Percentiles rank a stretch among this genome's conserved stretches.
These are phyloP conservation scores for Eledona agricola DNA, from an alignment of 2,888 invertebrate species.

Conservation along the genomic window DNA sequence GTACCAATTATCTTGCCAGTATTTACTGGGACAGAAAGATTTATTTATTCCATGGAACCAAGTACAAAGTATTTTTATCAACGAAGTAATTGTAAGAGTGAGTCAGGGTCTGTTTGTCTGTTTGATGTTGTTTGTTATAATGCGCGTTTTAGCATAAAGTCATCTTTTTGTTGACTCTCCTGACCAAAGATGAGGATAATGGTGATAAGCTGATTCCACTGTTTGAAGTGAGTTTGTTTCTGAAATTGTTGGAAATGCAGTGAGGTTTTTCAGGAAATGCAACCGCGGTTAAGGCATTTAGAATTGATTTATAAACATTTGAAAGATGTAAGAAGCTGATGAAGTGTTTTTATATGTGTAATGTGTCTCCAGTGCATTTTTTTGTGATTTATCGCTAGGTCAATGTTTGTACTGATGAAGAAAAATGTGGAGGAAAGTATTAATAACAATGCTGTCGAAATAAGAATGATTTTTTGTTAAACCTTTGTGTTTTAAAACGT, in stretches of 20 bases:
- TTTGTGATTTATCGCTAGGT: too few species aligned
- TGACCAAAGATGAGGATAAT: constrained; percentile 27
- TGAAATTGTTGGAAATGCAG: too few species aligned
- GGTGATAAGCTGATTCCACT: constrained; percentile 25
- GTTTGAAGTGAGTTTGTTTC: constrained; percentile 31
- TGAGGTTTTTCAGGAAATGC: constrained; percentile 16
- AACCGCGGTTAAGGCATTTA: constrained; percentile 26
- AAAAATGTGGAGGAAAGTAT: too few species aligned
- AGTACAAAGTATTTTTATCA: constrained; percentile 44
- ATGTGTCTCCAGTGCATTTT: too few species aligned
- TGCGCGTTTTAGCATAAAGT: constrained; percentile 35
- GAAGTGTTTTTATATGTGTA: too few species aligned
- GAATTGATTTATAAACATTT: constrained; percentile 30
- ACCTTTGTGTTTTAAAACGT: too few species aligned
- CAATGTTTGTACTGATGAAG: too few species aligned
- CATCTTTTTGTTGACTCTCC: constrained; percentile 30
- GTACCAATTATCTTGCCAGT: constrained; percentile 37
- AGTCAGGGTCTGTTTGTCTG: too few species aligned
- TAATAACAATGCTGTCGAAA: too few species aligned
- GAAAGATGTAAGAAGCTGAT: constrained; percentile 26
- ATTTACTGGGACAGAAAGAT: constrained; percentile 28
- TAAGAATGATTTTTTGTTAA: too few species aligned
- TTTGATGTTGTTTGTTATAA: too few species aligned
- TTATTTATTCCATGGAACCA: constrained; percentile 42
- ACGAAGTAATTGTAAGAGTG: constrained; percentile 42